These are phyloP conservation scores for Mercenaria mercenaria DNA, from an alignment of 1,140 invertebrate species.

Conservation along the genomic window DNA sequence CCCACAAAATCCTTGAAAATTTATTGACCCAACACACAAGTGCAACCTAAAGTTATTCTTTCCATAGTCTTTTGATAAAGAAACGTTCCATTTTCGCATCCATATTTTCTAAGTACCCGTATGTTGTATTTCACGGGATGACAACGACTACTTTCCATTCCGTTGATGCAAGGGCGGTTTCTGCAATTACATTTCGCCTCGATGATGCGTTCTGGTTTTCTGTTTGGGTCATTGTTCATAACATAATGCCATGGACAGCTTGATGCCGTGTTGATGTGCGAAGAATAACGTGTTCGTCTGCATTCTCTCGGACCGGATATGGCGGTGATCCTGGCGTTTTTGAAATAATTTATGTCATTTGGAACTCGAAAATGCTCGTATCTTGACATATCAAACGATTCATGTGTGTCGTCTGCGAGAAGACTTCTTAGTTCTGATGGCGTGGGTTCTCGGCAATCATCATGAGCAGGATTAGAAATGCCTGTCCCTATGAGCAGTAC, in stretches of 20 bases:
- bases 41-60: conserved; percentile 40
- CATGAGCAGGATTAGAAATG: neutral
- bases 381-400: conserved; percentile 1
- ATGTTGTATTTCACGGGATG: conserved; percentile 27
- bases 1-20: no score
- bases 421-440: neutral
- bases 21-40: no score
- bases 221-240: conserved; percentile 32
- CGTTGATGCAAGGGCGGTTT: neutral
- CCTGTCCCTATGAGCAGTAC: neutral
- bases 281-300: neutral
- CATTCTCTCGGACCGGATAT: neutral
- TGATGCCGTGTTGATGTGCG: neutral
- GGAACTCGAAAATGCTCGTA: neutral
- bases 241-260: conserved; percentile 45
- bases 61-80: neutral
- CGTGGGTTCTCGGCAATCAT: neutral
- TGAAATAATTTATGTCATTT: conserved; percentile 21
- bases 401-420: conserved; percentile 7
- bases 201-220: neutral
- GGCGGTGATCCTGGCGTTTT: neutral
- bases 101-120: conserved; percentile 23
- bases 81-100: conserved; percentile 39
- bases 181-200: conserved; percentile 48
- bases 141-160: neutral